Percentiles rank a stretch among this genome's conserved stretches.
Conservation (phyloP, 2,888 invertebrate genomes). For the Dynastes tityus region DNA sequence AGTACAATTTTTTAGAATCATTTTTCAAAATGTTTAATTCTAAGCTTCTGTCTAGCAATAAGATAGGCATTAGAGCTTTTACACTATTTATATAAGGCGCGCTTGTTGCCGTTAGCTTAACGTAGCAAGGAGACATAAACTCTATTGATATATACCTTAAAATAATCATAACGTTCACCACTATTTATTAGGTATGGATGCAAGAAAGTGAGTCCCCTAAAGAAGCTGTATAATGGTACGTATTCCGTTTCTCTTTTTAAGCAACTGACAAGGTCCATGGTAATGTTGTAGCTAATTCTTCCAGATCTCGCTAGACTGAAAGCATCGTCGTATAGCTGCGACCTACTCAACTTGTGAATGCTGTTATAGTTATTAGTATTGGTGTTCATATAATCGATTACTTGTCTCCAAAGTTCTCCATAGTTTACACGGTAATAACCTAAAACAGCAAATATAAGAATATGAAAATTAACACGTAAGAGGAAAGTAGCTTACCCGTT, state of each 20-base stretch:
- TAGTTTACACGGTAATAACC: conserved; percentile 60
- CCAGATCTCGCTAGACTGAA: conserved; percentile 73
- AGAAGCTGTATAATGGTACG: conserved; percentile 74
- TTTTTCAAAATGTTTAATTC: too few relatives aligned
- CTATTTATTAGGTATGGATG: conserved; percentile 49
- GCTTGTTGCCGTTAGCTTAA: too few relatives aligned
- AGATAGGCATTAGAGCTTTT: too few relatives aligned
- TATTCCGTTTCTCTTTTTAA: conserved; percentile 75
- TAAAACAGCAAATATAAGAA: background rate
- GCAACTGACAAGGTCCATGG: conserved; percentile 76
- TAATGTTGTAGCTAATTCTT: conserved; percentile 72
- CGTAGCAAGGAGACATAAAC: background rate
- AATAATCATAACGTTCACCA: conserved; percentile 41
- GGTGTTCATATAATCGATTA: conserved; percentile 68
- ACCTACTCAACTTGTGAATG: conserved; percentile 75
- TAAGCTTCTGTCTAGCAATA: too few relatives aligned
- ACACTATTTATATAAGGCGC: too few relatives aligned
- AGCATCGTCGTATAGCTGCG: conserved; percentile 74
- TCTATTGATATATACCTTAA: conserved; percentile 46
- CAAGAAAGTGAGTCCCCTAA: conserved; percentile 58
- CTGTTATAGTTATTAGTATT: conserved; percentile 63
- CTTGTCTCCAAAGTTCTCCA: conserved; percentile 67
- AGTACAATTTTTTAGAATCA: too few relatives aligned
- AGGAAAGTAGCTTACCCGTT: conserved; percentile 70
- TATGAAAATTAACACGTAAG: background rate